Conservation (phyloP, 2,888 invertebrate genomes). For the Conistra vaccinii region DNA sequence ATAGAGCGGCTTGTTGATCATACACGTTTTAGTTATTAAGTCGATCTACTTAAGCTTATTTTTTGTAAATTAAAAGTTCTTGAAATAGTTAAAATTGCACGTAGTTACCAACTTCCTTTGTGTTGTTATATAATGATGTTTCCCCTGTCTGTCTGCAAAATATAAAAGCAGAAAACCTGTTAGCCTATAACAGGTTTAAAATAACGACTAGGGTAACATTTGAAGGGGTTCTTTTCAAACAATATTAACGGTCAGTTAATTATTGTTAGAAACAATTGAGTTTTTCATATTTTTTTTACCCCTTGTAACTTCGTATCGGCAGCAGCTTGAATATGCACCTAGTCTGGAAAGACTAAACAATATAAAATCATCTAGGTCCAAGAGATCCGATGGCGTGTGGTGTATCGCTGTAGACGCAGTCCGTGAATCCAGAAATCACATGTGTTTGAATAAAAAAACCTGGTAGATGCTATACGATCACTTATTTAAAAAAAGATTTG, state of each 20-base stretch:
- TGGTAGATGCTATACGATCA: background rate
- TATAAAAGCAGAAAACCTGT: conserved; percentile 32
- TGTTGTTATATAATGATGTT: conserved; percentile 7
- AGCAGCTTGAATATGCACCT: conserved; percentile 21
- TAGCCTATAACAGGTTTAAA: conserved; percentile 42
- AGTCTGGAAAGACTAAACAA: conserved; percentile 7
- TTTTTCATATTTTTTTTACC: conserved; percentile 35
- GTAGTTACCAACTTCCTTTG: conserved; percentile 14
- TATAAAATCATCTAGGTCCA: background rate
- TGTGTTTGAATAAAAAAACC: conserved; percentile 8
- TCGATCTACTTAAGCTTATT: no score
- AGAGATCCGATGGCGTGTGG: background rate
- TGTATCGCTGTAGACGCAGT: background rate
- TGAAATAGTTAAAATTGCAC: background rate
- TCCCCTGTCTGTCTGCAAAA: conserved; percentile 29
- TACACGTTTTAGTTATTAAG: background rate
- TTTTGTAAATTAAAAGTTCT: background rate
- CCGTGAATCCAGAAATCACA: background rate
- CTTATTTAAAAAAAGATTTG: background rate
- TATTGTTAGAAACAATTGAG: conserved; percentile 29
- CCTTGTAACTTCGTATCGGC: conserved; percentile 5
- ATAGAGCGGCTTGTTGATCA: background rate
- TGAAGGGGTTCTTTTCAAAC: conserved; percentile 43
- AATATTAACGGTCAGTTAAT: conserved; percentile 44
- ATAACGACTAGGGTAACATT: conserved; percentile 58